Conservation (phyloP, 2,113 vertebrate genomes). For the Mastomys coucha region DNA sequence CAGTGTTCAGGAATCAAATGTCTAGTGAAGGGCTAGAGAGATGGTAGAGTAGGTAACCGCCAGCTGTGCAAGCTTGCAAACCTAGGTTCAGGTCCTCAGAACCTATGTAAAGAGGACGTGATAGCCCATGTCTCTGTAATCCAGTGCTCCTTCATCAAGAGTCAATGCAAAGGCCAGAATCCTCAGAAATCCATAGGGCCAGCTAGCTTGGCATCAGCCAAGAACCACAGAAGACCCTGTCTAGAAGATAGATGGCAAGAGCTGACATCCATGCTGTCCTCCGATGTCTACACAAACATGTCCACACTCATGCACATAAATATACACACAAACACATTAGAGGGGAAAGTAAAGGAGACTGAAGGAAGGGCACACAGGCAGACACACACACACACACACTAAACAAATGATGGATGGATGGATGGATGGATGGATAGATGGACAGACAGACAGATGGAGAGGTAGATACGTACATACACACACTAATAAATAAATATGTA, state of each 20-base stretch:
- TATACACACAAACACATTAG: background rate
- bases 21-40: background rate
- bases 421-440: too few species aligned
- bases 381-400: background rate
- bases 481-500: background rate
- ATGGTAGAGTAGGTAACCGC: background rate
- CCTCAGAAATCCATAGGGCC: background rate
- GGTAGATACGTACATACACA: too few species aligned
- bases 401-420: too few species aligned
- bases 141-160: background rate
- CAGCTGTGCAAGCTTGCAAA: background rate
- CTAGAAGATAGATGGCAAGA: background rate
- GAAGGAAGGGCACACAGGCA: background rate
- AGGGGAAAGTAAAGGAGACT: too few species aligned
- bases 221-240: background rate
- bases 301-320: background rate
- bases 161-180: background rate
- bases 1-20: constrained; percentile 40
- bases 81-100: background rate
- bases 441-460: background rate
- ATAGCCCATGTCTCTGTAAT: too few species aligned
- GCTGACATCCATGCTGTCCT: background rate
- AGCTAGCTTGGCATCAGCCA: background rate
- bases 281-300: background rate
- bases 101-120: background rate